These are phyloP conservation scores for Drosophila gunungcola DNA, from an alignment of 1,140 invertebrate genomes.

Conservation along the genomic window DNA sequence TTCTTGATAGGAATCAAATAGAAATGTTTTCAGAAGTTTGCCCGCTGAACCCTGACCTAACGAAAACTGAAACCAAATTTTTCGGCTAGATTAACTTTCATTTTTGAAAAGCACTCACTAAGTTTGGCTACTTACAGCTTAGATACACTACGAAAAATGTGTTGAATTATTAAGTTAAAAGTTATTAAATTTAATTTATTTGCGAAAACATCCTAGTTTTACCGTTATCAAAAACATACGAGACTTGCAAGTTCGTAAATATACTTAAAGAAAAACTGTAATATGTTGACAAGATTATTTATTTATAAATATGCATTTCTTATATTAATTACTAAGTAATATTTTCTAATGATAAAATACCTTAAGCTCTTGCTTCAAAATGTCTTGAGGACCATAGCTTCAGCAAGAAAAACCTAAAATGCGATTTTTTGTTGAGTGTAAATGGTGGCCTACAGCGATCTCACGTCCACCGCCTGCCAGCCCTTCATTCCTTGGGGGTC, in stretches of 20 bases:
- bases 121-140: constrained; percentile 18
- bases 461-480: constrained; percentile 77
- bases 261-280: no score
- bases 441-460: constrained; percentile 49
- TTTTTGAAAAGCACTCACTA: constrained; percentile 60
- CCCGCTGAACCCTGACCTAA: constrained; percentile 64
- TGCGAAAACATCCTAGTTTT: no score
- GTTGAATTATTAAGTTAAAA: no score
- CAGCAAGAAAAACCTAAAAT: background rate
- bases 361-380: no score
- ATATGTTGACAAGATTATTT: no score
- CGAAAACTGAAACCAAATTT: constrained; percentile 40
- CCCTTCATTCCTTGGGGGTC: constrained; percentile 47
- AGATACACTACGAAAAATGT: background rate
- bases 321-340: background rate
- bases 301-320: background rate
- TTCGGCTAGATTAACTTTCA: constrained; percentile 60
- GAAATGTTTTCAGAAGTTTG: constrained; percentile 56
- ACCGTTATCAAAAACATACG: no score
- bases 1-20: constrained; percentile 76
- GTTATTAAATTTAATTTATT: no score
- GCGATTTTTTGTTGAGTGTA: constrained; percentile 2
- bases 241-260: no score
- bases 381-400: no score
- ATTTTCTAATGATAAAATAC: background rate